phyloP scores from a whole-genome alignment of 2,888 invertebrate species.

The Neelides folsomi region DNA sequence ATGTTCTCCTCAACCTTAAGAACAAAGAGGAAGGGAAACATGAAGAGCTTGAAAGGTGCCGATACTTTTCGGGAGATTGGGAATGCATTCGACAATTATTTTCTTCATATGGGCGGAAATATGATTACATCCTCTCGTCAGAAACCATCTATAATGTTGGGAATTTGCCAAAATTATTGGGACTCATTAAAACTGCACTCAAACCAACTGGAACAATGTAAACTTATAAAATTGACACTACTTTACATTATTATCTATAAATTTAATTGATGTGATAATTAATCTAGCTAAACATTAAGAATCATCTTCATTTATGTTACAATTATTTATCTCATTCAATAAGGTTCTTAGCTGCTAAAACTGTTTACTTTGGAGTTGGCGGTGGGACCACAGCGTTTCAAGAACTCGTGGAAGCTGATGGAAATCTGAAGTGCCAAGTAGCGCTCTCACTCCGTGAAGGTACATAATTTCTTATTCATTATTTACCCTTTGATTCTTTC shows the following conservation, averaged over 20 bases:
- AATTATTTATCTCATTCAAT: slow-evolving; percentile 7
- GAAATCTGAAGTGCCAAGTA: slow-evolving; percentile 44
- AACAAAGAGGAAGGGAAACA: slow-evolving; percentile 37
- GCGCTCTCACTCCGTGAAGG: slow-evolving; percentile 18
- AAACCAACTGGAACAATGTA: slow-evolving; percentile 51
- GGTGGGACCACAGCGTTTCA: slow-evolving; percentile 70
- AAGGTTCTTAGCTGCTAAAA: slow-evolving; percentile 71
- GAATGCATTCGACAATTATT: slow-evolving; percentile 42
- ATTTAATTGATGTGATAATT: slow-evolving; percentile 7
- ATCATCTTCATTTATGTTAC: slow-evolving; percentile 17
- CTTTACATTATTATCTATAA: slow-evolving; percentile 8
- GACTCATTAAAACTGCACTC: slow-evolving; percentile 51
- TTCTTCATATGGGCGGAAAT: slow-evolving; percentile 41
- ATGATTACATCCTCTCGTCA: slow-evolving; percentile 74
- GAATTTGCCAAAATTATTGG: slow-evolving; percentile 62
- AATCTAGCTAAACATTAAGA: slow-evolving; percentile 7
- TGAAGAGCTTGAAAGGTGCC: slow-evolving; percentile 39
- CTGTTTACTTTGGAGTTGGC: slow-evolving; percentile 88
- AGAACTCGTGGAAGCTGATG: slow-evolving; percentile 45
- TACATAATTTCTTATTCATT: no score
- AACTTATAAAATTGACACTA: slow-evolving; percentile 25
- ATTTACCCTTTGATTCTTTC: no score
- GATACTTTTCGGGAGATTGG: slow-evolving; percentile 62
- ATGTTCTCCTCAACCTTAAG: slow-evolving; percentile 44
- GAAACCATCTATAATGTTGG: slow-evolving; percentile 82